A percentile compares a stretch with the other conserved stretches of the same genome.
These are phyloP conservation scores for Onthophagus taurus DNA, from an alignment of 1,140 invertebrate species.

Conservation along the genomic window DNA sequence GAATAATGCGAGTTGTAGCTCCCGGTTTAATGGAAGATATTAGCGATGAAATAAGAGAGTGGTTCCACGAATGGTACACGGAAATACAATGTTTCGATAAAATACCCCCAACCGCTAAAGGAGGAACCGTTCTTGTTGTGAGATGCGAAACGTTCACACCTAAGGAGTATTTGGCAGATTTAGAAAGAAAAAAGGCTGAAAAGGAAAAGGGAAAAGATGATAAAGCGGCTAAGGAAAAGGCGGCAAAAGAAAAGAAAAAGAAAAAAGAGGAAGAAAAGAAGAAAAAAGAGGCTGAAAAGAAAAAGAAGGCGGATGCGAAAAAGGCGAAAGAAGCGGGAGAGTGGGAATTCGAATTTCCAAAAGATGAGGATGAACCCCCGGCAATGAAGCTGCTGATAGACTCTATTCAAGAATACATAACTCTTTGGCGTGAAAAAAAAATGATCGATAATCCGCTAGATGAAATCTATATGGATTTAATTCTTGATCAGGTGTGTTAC, in stretches of 20 bases:
- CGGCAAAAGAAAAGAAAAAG: conserved; percentile 24
- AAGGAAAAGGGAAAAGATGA: conserved; percentile 23
- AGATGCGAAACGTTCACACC: conserved; percentile 44
- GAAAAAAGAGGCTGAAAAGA: conserved; percentile 29
- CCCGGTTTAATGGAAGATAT: conserved; percentile 59
- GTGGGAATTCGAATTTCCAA: conserved; percentile 27
- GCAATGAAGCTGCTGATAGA: conserved; percentile 32
- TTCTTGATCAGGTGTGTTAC: conserved; percentile 41
- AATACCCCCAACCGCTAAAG: conserved; percentile 42
- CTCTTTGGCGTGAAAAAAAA: conserved; percentile 39
- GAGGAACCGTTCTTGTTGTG: conserved; percentile 45
- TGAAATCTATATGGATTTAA: conserved; percentile 41
- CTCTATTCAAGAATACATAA: conserved; percentile 37
- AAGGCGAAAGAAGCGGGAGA: conserved; percentile 28
- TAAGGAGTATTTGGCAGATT: conserved; percentile 40
- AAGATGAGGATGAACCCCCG: conserved; percentile 21
- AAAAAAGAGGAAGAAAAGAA: conserved; percentile 29
- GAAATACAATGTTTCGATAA: conserved; percentile 42
- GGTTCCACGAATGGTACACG: conserved; percentile 51
- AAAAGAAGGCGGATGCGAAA: conserved; percentile 33
- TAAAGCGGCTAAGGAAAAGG: conserved; percentile 15
- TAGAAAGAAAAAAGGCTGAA: conserved; percentile 22
- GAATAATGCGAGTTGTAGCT: conserved; percentile 44
- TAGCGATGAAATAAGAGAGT: conserved; percentile 54
- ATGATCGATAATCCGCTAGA: conserved; percentile 39